Evolutionary conservation across 2,113 vertebrate species (phyloP).

Genomic region (Mustela nigripes): DNA sequence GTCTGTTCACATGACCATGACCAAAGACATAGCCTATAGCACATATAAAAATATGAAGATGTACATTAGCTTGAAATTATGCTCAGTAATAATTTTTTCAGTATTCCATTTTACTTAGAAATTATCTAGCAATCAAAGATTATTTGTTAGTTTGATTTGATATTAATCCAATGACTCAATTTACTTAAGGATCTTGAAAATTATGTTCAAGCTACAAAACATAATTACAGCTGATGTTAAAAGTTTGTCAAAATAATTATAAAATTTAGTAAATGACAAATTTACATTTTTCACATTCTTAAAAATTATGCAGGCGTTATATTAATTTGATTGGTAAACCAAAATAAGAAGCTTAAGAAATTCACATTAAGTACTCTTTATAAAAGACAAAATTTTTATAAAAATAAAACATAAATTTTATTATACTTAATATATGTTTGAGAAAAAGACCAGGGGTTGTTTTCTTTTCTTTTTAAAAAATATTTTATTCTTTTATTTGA

Average conservation of each 20-base stretch:
- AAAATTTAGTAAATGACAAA: background rate
- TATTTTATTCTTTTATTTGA: too few relatives aligned
- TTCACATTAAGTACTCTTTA: background rate
- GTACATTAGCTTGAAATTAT: background rate
- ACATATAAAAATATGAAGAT: background rate
- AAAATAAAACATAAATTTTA: background rate
- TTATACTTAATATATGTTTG: background rate
- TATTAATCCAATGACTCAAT: background rate
- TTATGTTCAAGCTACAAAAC: background rate
- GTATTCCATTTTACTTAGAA: background rate
- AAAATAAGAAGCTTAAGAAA: background rate
- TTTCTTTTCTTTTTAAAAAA: background rate
- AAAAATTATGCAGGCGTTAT: background rate
- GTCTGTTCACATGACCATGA: background rate
- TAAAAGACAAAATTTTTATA: background rate
- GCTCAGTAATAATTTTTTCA: background rate
- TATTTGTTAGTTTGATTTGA: background rate
- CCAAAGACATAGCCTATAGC: background rate
- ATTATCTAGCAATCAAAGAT: background rate
- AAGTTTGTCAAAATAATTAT: background rate
- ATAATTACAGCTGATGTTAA: background rate
- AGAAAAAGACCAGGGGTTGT: background rate
- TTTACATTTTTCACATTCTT: background rate
- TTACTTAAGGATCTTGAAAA: conserved; percentile 49
- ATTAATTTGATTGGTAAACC: conserved; percentile 20